Evolutionary conservation across 2,888 invertebrate species (phyloP).

Genomic region (Erpobdella octoculata): DNA sequence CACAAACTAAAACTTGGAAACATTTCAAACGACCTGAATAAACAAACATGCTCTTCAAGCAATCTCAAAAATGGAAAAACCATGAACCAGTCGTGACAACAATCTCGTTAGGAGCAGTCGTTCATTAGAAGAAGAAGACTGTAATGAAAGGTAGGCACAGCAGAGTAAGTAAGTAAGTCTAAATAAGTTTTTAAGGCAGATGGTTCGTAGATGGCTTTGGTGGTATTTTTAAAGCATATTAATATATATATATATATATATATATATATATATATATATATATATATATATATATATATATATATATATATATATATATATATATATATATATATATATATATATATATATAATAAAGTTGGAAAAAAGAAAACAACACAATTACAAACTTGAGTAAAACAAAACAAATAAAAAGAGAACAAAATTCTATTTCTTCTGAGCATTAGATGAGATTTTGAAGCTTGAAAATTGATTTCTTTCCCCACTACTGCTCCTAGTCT

Average conservation of each 20-base stretch:
- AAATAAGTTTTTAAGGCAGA: not conserved
- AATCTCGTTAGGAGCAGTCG: too few species aligned
- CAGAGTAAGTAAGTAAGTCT: too few species aligned
- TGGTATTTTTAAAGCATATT: not conserved
- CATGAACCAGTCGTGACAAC: too few species aligned
- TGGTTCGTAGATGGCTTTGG: not conserved
- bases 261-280: not conserved
- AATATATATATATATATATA: not conserved
- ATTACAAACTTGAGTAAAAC: too few species aligned
- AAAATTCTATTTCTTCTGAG: not conserved
- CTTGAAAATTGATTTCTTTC: conserved; percentile 24
- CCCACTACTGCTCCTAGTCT: not conserved
- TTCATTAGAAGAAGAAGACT: too few species aligned
- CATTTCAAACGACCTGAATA: too few species aligned
- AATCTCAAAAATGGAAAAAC: too few species aligned
- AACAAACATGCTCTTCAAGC: too few species aligned
- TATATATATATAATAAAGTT: too few species aligned
- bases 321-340: conserved; percentile 6
- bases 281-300: not conserved
- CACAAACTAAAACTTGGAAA: too few species aligned
- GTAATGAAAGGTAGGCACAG: too few species aligned
- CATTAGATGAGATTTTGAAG: conserved; percentile 20
- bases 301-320: not conserved
- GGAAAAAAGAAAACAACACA: too few species aligned
- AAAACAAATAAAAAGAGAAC: not conserved